Base-by-base conservation (phyloP, 2,113 vertebrate genomes). In the Mionectes macconnelli region DNA sequence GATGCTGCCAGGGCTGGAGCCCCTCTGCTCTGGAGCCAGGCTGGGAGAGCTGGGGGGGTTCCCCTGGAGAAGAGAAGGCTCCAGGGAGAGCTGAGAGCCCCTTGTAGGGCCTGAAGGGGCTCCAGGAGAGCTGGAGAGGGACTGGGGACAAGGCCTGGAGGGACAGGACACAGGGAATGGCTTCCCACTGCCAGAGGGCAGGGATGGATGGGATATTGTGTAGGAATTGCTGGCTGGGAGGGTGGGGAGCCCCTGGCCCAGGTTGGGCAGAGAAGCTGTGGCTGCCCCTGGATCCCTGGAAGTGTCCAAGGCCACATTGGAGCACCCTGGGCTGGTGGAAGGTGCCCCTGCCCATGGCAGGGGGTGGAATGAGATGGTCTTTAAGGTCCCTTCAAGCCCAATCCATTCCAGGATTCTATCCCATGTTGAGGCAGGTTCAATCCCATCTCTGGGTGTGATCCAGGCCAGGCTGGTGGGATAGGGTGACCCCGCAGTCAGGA, bases 241-340 rank as follows among this genome's bases (percentile, higher is more conserved):
- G 50, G 50, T 72, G 28, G 11, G 8, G 15, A 72, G 69, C 21
- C 10, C 7, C 72, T 74, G 40, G 31, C 12, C 7, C 33, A 33
- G 33, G 27, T 28, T 74, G n/a, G 2, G n/a, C 74, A 60, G 56
- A 62, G 35, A 4, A 39, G 27, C 73, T 19, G 27, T 8, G 56
- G 56, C 55, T 76, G 74, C 23, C 30, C 59, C 75, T 62, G 74
- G 45, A 78, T 52, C 59, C 75, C 47, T 63, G 59, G n/a, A 2
- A 63, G 28, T 78, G 59, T 7, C 59, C 75, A 5, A 42, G 75
- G 59, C 4, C 37, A n/a, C 30, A 47, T 16, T 28, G 72, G 74
- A 33, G 0, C 12, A 2, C 0, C 8, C 23, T 42, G 50, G 33
- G 21, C 23, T 0, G 3, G 33, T 37, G 40, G 77, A 8, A 80